Base-by-base conservation (phyloP, 2,888 invertebrate species). In the Drosophila bunnanda region DNA sequence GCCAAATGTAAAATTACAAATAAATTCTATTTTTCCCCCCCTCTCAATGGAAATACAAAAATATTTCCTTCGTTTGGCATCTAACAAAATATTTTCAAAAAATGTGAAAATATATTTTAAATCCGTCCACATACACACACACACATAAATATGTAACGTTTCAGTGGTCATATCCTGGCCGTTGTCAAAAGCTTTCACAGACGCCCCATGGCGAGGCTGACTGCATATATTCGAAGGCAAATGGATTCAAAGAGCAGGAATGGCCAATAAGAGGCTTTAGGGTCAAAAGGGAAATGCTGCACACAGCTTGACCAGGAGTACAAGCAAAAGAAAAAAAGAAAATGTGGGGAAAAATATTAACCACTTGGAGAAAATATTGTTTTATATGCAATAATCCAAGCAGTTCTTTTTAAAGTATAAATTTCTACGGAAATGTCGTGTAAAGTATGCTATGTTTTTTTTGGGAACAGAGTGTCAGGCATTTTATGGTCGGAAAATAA, bases 241-340 rank as follows among this genome's bases (percentile, higher is more conserved):
- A 64, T 48, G 48, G 30, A 46, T 32, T 38, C 44, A 17, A 8
- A 34, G 44, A 32, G 17, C 10, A 20, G 22, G 30, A 22, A 13
- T 46, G 38, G 38, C 28, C 32, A 20, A 22, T 57, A 59, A 48
- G 59, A 64, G 48, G 64, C 64, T 64, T 64, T 64, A 25, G 12
- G 60, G 34, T 28, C 41, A 50, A 59, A 59, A 25, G 22, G 13
- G 30, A 15, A 46, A 41, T 25, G 39, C 50, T 50, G 50, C 50
- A 32, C 41, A 50, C 34, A 20, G 50, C 34, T 59, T 34, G 64
- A 41, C 41, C 48, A 28, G 17, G 15, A 34, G 50, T 32, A 5
- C n/a, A 38, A 12, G 12, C 20, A 17, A 17, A 12, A 15, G 48
- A 13, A 15, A 17, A 22, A 22, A 13, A 22, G 20, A 7, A n/a